Conservation (phyloP, 1,140 invertebrate genomes). For the Meloidogyne chitwoodi region DNA sequence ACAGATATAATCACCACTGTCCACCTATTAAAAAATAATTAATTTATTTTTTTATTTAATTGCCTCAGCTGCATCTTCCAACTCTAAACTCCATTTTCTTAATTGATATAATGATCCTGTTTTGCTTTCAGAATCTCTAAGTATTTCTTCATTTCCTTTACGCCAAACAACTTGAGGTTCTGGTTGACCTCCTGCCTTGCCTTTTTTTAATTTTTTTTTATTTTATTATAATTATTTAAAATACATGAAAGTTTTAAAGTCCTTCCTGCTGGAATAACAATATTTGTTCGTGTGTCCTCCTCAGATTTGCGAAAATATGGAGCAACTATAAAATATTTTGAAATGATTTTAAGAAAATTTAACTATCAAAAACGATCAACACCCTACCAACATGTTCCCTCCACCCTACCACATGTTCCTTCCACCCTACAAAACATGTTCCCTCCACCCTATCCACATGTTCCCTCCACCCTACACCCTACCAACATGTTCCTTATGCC, state of each 20-base stretch:
- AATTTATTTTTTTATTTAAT: slow-evolving; percentile 27
- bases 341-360: neutral
- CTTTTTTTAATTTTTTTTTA: neutral
- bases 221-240: neutral
- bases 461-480: neutral
- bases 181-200: slow-evolving; percentile 48
- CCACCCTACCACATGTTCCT: too few relatives aligned
- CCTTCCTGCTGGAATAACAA: slow-evolving; percentile 50
- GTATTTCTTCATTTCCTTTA: slow-evolving; percentile 43
- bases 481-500: too few relatives aligned
- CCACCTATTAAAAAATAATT: neutral
- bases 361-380: neutral
- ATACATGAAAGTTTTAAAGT: slow-evolving; percentile 45
- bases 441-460: neutral
- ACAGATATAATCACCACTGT: slow-evolving; percentile 39
- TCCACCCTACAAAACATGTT: too few relatives aligned
- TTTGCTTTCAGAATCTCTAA: slow-evolving; percentile 29
- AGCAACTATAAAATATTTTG: slow-evolving; percentile 40
- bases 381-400: too few relatives aligned
- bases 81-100: slow-evolving; percentile 50
- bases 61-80: slow-evolving; percentile 54
- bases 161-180: slow-evolving; percentile 53
- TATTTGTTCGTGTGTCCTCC: slow-evolving; percentile 26
- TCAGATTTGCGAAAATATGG: slow-evolving; percentile 47
- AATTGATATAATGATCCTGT: slow-evolving; percentile 49